A percentile compares a stretch with the other conserved stretches of the same genome.
Evolutionary conservation across 2,888 invertebrate genomes (phyloP).

Genomic region (Stratiomys singularior): DNA sequence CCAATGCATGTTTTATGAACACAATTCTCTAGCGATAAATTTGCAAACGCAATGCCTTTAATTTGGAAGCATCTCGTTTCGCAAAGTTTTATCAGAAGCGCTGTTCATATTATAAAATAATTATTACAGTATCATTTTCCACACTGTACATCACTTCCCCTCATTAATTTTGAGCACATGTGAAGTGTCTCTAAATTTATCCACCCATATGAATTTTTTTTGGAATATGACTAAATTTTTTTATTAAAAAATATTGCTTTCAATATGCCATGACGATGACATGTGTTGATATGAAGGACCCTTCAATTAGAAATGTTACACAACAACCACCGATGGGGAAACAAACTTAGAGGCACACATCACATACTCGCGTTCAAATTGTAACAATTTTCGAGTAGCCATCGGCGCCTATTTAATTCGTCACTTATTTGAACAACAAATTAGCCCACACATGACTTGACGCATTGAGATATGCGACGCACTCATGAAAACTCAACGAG

Average conservation of each 20-base stretch:
- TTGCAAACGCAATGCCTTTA: no score
- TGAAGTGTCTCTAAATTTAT: no score
- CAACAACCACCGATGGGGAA: not conserved
- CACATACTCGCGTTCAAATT: not conserved
- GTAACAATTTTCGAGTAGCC: slow-evolving; percentile 18
- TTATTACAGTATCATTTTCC: no score
- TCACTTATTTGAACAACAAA: slow-evolving; percentile 46
- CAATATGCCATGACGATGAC: slow-evolving; percentile 30
- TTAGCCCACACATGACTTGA: slow-evolving; percentile 48
- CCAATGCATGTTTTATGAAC: no score
- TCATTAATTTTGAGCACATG: no score
- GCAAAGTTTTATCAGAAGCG: no score
- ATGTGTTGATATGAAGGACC: slow-evolving; percentile 49
- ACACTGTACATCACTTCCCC: no score
- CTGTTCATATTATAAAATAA: no score
- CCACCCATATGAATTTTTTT: not conserved
- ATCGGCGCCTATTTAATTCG: slow-evolving; percentile 40
- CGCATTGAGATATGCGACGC: not conserved
- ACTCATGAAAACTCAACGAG: not conserved
- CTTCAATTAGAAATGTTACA: slow-evolving; percentile 38
- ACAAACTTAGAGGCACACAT: not conserved
- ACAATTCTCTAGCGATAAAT: no score
- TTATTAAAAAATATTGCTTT: slow-evolving; percentile 38
- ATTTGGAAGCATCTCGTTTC: no score
- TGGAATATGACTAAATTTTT: slow-evolving; percentile 2